These are phyloP conservation scores for Danaus melanippus DNA, from an alignment of 1,140 invertebrate species.

Conservation along the genomic window DNA sequence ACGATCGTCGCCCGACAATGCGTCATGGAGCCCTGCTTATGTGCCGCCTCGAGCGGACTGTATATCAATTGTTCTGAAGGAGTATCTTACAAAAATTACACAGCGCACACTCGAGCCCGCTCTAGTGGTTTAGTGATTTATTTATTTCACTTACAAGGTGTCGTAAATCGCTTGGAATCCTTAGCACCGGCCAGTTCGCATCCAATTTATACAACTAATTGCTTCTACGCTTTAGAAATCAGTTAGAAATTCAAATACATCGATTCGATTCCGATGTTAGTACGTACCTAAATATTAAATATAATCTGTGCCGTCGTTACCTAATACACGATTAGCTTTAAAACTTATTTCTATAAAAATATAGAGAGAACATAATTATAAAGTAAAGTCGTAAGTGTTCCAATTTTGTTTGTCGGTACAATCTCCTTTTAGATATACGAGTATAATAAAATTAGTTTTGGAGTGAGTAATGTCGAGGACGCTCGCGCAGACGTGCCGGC, in stretches of 20 bases:
- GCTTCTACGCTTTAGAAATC: slow-evolving; percentile 13
- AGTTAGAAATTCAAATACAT: slow-evolving; percentile 3
- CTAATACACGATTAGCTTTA: no score
- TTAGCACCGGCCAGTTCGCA: no score
- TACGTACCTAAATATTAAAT: no score
- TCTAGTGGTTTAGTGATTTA: slow-evolving; percentile 50
- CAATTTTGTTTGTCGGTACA: slow-evolving; percentile 7
- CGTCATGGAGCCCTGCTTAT: slow-evolving; percentile 28
- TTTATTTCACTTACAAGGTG: slow-evolving; percentile 56
- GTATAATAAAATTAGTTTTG: slow-evolving; percentile 31
- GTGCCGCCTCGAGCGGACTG: slow-evolving; percentile 32
- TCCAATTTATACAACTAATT: slow-evolving; percentile 21
- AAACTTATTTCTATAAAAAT: no score
- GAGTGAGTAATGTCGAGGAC: slow-evolving; percentile 21
- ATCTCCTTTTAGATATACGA: slow-evolving; percentile 16
- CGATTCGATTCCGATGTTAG: no score
- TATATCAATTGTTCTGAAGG: slow-evolving; percentile 49
- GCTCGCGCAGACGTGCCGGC: slow-evolving; percentile 44
- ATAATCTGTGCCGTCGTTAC: no score
- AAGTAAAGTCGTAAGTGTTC: no score
- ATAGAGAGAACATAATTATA: no score
- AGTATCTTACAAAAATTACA: slow-evolving; percentile 54
- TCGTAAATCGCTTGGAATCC: slow-evolving; percentile 31
- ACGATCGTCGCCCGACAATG: slow-evolving; percentile 30
- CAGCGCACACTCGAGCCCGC: slow-evolving; percentile 31